Percentiles rank a stretch among this genome's conserved stretches.
These are phyloP conservation scores for Troides helena DNA, from an alignment of 2,888 invertebrate genomes.

Conservation along the genomic window DNA sequence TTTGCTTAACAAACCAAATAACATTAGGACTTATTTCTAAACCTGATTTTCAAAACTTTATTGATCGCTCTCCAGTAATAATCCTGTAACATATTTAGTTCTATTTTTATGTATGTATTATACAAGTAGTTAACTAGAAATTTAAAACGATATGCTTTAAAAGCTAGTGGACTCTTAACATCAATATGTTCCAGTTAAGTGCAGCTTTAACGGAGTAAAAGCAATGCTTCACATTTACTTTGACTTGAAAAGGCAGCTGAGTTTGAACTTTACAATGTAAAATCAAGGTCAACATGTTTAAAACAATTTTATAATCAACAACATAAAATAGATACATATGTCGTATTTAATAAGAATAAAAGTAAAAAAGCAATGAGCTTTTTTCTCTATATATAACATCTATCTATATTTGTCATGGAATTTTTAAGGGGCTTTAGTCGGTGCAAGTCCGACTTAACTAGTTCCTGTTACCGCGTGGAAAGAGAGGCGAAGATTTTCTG, in stretches of 20 bases:
- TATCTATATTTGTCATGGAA: too few species aligned
- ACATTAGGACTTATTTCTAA: neutral
- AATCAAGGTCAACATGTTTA: constrained; percentile 14
- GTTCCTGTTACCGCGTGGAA: too few species aligned
- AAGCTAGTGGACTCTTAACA: constrained; percentile 21
- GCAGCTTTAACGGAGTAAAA: constrained; percentile 21
- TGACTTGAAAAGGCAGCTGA: constrained; percentile 3
- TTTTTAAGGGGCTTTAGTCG: too few species aligned
- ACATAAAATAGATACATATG: too few species aligned
- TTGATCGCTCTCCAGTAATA: too few species aligned
- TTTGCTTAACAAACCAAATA: neutral
- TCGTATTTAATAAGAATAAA: too few species aligned
- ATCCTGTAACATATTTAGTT: too few species aligned
- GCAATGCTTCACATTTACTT: constrained; percentile 17
- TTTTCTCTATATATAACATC: too few species aligned
- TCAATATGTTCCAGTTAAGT: constrained; percentile 13
- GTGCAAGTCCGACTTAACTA: too few species aligned
- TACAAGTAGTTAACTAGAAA: neutral
- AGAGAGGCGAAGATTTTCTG: too few species aligned
- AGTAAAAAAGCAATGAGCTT: too few species aligned
- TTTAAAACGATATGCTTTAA: constrained; percentile 13
- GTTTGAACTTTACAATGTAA: constrained; percentile 10
- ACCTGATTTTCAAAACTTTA: neutral
- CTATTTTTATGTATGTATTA: neutral
- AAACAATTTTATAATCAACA: neutral